Conservation (phyloP, 2,888 invertebrate genomes). For the Limnephilus marmoratus region DNA sequence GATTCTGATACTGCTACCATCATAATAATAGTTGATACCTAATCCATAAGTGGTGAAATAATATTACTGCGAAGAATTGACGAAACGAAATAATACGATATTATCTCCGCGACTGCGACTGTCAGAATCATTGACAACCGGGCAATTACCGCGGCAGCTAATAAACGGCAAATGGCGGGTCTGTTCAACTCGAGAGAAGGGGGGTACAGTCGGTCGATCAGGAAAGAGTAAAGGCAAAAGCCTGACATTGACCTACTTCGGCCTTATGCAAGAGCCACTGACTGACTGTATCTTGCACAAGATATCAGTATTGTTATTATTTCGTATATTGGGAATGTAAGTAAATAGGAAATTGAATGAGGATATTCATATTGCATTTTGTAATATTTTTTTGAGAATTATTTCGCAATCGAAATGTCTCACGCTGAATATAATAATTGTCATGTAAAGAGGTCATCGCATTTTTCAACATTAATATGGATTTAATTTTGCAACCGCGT, state of each 20-base stretch:
- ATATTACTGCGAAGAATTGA: background rate
- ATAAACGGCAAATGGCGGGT: background rate
- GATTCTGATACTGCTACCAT: too few relatives aligned
- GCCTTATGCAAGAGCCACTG: background rate
- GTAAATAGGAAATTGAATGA: background rate
- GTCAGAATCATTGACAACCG: background rate
- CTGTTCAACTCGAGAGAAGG: background rate
- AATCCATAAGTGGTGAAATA: background rate
- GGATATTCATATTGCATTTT: background rate
- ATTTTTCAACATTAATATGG: background rate
- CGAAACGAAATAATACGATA: background rate
- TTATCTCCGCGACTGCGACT: background rate
- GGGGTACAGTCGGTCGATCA: background rate
- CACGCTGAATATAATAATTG: background rate
- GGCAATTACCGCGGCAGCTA: background rate
- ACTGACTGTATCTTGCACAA: background rate
- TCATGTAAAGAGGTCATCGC: background rate
- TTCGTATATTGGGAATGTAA: background rate
- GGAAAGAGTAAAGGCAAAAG: background rate
- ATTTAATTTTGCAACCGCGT: background rate
- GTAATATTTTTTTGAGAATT: background rate
- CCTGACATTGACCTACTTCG: constrained; percentile 37
- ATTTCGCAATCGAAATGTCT: background rate
- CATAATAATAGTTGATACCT: background rate
- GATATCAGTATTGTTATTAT: background rate